These are phyloP conservation scores for Leptinotarsa lineolata DNA, from an alignment of 1,140 invertebrate species.

Conservation along the genomic window DNA sequence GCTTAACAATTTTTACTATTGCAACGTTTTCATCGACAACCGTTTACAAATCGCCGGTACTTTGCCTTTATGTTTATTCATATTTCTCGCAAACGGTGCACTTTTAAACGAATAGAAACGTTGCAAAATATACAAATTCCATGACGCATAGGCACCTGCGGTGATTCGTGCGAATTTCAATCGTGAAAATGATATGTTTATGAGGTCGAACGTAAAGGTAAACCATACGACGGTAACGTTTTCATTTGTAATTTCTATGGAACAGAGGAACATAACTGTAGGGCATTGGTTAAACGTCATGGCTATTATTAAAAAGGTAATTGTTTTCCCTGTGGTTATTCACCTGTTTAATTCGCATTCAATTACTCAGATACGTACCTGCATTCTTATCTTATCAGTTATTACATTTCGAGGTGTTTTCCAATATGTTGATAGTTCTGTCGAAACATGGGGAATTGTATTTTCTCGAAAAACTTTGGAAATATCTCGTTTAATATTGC, in stretches of 20 bases:
- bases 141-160: slow-evolving; percentile 7
- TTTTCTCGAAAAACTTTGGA: too few species aligned
- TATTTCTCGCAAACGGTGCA: not conserved
- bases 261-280: not conserved
- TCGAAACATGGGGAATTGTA: too few species aligned
- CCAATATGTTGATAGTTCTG: too few species aligned
- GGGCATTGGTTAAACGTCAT: not conserved
- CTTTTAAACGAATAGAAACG: not conserved
- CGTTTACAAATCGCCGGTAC: too few species aligned
- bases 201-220: not conserved
- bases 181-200: not conserved
- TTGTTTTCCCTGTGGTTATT: not conserved
- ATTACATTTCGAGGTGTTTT: too few species aligned
- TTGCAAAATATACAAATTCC: slow-evolving; percentile 3
- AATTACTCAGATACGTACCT: too few species aligned
- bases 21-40: too few species aligned
- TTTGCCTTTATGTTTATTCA: slow-evolving; percentile 1
- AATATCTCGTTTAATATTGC: too few species aligned
- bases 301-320: not conserved
- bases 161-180: not conserved
- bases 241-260: not conserved
- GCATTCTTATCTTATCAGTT: too few species aligned
- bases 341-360: not conserved
- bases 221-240: not conserved
- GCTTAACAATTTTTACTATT: too few species aligned